Conservation (phyloP, 2,113 vertebrate genomes). For the Paraplagusia blochii region DNA sequence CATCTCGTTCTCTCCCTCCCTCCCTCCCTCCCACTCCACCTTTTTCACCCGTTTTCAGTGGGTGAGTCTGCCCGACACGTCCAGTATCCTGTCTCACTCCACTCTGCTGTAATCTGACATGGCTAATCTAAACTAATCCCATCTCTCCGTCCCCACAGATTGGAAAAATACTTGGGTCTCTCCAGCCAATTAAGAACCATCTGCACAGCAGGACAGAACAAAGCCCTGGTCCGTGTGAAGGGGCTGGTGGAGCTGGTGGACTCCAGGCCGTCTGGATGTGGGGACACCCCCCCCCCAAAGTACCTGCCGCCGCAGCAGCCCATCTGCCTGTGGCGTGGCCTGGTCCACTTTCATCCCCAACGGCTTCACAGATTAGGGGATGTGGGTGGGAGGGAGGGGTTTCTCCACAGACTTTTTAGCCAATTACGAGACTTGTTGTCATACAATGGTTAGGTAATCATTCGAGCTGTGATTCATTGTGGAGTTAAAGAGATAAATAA, state of each 20-base stretch:
- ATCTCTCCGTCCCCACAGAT: slow-evolving; percentile 47
- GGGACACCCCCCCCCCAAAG: slow-evolving; percentile 20
- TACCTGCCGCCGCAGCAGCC: slow-evolving; percentile 55
- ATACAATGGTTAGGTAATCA: slow-evolving; percentile 41
- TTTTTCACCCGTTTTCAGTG: slow-evolving; percentile 32
- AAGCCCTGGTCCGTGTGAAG: slow-evolving; percentile 7
- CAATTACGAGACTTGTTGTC: slow-evolving; percentile 38
- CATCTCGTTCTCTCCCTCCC: background rate
- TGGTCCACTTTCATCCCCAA: slow-evolving; percentile 66
- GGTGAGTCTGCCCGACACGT: slow-evolving; percentile 40
- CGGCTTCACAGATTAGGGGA: slow-evolving; percentile 36
- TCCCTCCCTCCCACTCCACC: background rate
- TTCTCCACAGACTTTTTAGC: slow-evolving; percentile 17
- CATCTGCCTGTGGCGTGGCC: slow-evolving; percentile 59
- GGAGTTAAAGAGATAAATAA: background rate
- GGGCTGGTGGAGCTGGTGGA: slow-evolving; percentile 1
- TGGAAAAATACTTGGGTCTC: slow-evolving; percentile 52
- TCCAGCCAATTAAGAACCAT: slow-evolving; percentile 60
- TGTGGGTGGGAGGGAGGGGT: no score
- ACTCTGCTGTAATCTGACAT: slow-evolving; percentile 62
- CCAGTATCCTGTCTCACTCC: slow-evolving; percentile 47
- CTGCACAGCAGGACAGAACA: slow-evolving; percentile 36
- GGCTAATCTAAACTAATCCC: slow-evolving; percentile 71
- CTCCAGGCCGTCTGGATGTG: slow-evolving; percentile 44
- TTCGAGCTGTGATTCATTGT: slow-evolving; percentile 14